Conservation (phyloP, 2,113 vertebrate genomes). For the Leucosticte australis region DNA sequence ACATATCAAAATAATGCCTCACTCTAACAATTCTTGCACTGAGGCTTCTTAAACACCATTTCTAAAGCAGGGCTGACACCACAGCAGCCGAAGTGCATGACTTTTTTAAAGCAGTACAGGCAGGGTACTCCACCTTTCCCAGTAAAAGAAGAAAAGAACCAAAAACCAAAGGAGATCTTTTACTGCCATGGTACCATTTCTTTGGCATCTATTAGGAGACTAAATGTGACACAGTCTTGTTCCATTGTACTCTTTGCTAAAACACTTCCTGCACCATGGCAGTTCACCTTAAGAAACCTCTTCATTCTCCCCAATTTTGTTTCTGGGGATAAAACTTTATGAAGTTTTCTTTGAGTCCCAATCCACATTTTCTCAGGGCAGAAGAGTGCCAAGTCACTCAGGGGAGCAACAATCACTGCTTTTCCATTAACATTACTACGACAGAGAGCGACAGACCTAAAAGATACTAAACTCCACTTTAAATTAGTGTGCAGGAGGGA, state of each 20-base stretch:
- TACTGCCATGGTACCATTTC: not conserved
- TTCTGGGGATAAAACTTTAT: not conserved
- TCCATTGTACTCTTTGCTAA: not conserved
- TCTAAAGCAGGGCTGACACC: not conserved
- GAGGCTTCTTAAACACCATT: not conserved
- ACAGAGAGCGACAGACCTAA: not conserved
- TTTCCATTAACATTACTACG: not conserved
- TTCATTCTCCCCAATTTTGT: not conserved
- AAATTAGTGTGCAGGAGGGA: not conserved
- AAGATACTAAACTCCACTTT: accelerated
- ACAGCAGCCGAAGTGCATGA: not conserved
- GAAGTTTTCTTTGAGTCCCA: not conserved
- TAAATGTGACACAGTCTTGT: not conserved
- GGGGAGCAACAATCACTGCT: not conserved
- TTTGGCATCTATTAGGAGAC: not conserved
- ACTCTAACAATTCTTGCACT: not conserved
- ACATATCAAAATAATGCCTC: not conserved
- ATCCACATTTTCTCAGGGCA: not conserved
- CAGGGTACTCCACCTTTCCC: not conserved
- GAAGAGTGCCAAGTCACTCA: not conserved
- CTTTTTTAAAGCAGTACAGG: not conserved
- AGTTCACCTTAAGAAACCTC: not conserved
- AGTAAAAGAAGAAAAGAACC: not conserved
- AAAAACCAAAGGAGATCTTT: not conserved
- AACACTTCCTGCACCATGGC: not conserved